phyloP scores from a whole-genome alignment of 2,888 invertebrate genomes.

The Phyllotreta striolata region DNA sequence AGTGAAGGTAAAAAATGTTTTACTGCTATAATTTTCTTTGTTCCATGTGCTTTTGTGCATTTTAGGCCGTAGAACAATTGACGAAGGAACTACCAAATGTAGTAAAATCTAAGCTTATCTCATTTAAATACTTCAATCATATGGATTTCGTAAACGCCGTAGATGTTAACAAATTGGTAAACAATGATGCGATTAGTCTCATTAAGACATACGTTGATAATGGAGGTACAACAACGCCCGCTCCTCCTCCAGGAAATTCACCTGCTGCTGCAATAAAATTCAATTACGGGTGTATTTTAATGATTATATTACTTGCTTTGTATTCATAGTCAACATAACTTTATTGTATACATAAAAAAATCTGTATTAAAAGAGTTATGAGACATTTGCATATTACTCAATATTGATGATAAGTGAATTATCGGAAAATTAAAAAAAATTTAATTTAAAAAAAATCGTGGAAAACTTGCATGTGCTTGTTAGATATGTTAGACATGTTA shows the following conservation, averaged over 20 bases:
- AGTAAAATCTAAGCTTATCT: constrained; percentile 20
- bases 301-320: too few relatives aligned
- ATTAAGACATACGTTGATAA: neutral
- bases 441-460: too few relatives aligned
- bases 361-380: too few relatives aligned
- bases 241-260: neutral
- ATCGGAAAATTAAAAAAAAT: too few relatives aligned
- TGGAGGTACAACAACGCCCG: neutral
- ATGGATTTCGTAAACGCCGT: constrained; percentile 47
- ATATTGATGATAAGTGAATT: too few relatives aligned
- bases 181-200: constrained; percentile 29
- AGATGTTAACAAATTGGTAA: constrained; percentile 34
- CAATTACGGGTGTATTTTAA: too few relatives aligned
- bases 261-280: too few relatives aligned
- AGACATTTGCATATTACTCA: too few relatives aligned
- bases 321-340: too few relatives aligned
- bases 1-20: constrained; percentile 32
- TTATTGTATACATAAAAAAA: too few relatives aligned
- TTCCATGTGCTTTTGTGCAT: constrained; percentile 13
- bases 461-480: too few relatives aligned
- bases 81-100: constrained; percentile 25
- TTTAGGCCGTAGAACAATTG: constrained; percentile 30
- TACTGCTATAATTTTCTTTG: constrained; percentile 5
- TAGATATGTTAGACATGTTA: too few relatives aligned
- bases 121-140: constrained; percentile 41